Evolutionary conservation across 1,140 invertebrate species (phyloP), one percentile per base, ranked within the genome.

Genomic region (Dolichoris vasculosae): DNA sequence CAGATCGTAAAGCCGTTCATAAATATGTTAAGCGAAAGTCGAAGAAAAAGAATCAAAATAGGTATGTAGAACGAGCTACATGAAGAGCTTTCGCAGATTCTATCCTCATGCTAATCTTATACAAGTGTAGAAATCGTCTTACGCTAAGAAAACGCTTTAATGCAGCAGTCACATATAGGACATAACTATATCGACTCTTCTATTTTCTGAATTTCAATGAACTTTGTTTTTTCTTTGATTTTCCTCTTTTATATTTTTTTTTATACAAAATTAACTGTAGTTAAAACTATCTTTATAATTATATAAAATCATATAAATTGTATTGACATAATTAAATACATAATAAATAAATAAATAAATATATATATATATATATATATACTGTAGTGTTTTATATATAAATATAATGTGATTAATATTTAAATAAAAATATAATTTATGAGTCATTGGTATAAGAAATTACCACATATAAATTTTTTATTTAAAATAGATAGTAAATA

Each of bases 1-100:
- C 90, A 87, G 87, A 85, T 91, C 89, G 86, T 91, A 90, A 91
- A 91, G 78, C 79, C 55, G 86, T 83, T 88, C 80, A n/a, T 46
- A 80, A 40, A 15, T 23, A n/a, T 55, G 32, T 38, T 40, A 26
- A 84, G 43, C n/a, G 55, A 38, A 77, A 82, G 83, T 87, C 88
- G 80, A 63, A 63, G 23, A 2, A 1, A 69, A 69, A 38, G 38
- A 69, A 69, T 69, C 2, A 15, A 87, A 48, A 84, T 84, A 64
- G 43, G 64, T 11, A 71, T n/a, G 59, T 9, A 23, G 51, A 64
- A 35, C 1, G n/a, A n/a, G 83, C 88, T 89, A 91, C 83, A 90
- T 91, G 90, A 78, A 82, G n/a, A 7, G 30, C 86, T 69, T 80
- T 88, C 73, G 87, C 86, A 90, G 87, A 89, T 89, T 69, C n/a